These are phyloP conservation scores for Malurus splendens DNA, from an alignment of 2,797 vertebrate species.

Conservation along the genomic window DNA sequence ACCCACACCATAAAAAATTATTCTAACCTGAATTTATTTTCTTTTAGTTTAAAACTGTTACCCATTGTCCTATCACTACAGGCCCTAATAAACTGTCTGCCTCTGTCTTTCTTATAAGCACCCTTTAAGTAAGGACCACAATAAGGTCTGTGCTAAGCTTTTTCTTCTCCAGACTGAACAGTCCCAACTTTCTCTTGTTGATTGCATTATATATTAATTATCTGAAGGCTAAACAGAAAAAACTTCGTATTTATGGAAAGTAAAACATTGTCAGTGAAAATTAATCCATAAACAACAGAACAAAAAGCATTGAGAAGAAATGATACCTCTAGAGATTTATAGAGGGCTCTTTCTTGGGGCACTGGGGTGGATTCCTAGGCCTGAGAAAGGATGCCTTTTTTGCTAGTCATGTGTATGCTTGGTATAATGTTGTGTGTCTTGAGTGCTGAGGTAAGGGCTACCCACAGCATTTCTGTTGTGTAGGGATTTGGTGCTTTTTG, in stretches of 20 bases:
- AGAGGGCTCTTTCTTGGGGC: background rate
- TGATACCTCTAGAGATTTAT: background rate
- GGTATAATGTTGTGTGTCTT: background rate
- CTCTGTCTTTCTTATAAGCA: background rate
- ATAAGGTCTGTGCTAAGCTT: background rate
- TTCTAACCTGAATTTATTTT: background rate
- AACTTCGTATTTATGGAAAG: background rate
- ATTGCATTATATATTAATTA: background rate
- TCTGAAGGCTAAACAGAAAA: background rate
- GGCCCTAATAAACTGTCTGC: background rate
- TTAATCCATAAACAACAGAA: background rate
- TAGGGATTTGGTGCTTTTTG: background rate
- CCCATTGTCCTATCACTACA: background rate
- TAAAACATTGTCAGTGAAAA: background rate
- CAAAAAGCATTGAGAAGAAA: background rate
- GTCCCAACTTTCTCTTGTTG: background rate
- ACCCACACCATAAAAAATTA: background rate
- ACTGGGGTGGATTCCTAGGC: background rate
- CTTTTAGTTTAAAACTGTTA: background rate
- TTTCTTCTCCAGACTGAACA: background rate
- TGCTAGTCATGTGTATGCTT: background rate
- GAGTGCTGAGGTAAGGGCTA: background rate
- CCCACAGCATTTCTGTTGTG: background rate
- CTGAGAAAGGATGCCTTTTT: background rate
- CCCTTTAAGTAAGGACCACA: background rate